These are phyloP conservation scores for Dolomedes plantarius DNA, from an alignment of 2,888 invertebrate genomes.

Conservation along the genomic window DNA sequence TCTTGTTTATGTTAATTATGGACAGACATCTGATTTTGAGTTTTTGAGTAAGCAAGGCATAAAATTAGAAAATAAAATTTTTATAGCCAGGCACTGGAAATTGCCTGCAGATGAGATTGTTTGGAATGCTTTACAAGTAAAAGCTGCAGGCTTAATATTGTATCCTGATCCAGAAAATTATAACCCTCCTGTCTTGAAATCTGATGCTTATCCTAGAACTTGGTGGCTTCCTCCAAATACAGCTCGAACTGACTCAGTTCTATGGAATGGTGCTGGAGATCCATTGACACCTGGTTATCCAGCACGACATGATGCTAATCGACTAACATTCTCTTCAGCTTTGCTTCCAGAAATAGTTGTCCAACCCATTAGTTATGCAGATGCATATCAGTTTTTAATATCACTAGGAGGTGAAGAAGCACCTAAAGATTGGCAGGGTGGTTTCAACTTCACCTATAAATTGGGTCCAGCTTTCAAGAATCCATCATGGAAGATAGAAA, in stretches of 20 bases:
- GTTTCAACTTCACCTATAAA: conserved; percentile 72
- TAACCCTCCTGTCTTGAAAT: conserved; percentile 72
- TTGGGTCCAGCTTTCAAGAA: conserved; percentile 72
- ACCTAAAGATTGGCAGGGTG: conserved; percentile 71
- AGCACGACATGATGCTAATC: conserved; percentile 73
- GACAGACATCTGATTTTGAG: conserved; percentile 77
- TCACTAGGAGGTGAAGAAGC: conserved; percentile 64
- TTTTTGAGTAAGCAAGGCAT: conserved; percentile 75
- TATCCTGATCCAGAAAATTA: conserved; percentile 77
- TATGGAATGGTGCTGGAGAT: conserved; percentile 76
- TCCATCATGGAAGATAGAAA: conserved; percentile 69
- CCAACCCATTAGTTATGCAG: conserved; percentile 73
- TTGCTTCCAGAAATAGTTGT: conserved; percentile 70
- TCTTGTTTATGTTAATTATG: conserved; percentile 78
- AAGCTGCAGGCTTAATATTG: conserved; percentile 76
- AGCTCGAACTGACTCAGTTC: conserved; percentile 76
- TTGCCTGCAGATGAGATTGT: conserved; percentile 73
- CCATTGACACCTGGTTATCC: conserved; percentile 77
- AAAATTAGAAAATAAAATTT: conserved; percentile 77
- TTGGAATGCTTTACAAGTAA: conserved; percentile 75
- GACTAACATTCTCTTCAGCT: conserved; percentile 38
- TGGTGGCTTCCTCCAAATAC: conserved; percentile 77
- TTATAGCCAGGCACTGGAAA: conserved; percentile 77
- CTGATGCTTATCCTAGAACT: conserved; percentile 76
- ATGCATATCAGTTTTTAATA: conserved; percentile 72